These are phyloP conservation scores for Coreius guichenoti DNA, from an alignment of 2,797 vertebrate species.

Conservation along the genomic window DNA sequence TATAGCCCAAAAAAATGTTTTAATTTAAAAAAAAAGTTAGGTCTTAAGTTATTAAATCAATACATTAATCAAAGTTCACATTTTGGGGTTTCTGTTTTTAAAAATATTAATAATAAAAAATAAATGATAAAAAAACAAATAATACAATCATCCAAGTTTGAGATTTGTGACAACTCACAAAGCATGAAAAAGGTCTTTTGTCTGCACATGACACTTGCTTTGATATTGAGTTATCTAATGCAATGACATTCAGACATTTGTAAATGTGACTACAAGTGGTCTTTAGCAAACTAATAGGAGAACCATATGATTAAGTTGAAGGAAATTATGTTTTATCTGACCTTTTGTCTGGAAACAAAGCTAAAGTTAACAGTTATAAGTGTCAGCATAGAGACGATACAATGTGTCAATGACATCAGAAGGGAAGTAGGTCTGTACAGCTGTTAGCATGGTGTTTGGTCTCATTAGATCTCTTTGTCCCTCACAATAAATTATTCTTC, in stretches of 20 bases:
- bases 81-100: neutral
- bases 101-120: neutral
- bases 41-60: neutral
- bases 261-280: neutral
- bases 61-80: neutral
- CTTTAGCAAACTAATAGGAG: neutral
- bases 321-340: neutral
- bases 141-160: neutral
- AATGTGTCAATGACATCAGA: conserved; percentile 48
- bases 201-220: neutral
- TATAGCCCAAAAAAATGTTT: neutral
- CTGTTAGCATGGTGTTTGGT: neutral
- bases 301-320: neutral
- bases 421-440: conserved; percentile 31
- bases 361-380: neutral
- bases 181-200: neutral
- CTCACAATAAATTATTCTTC: neutral
- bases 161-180: neutral
- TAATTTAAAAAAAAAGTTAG: neutral
- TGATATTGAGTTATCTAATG: neutral
- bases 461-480: neutral
- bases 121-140: neutral
- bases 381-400: neutral
- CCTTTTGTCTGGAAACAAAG: conserved; percentile 23
- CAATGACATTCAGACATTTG: neutral